phyloP scores from a whole-genome alignment of 2,888 invertebrate species.

The Agonopterix heracliana region DNA sequence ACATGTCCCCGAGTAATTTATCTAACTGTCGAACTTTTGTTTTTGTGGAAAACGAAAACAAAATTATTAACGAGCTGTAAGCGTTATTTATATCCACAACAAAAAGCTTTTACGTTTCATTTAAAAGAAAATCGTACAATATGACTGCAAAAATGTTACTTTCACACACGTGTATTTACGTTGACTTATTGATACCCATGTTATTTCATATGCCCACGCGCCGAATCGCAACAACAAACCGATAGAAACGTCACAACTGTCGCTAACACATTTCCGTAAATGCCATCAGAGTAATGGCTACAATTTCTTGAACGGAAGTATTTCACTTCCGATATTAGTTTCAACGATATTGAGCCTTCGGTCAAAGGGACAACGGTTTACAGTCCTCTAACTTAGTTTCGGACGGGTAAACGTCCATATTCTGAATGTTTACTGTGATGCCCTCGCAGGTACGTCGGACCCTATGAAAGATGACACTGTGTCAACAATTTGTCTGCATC shows the following conservation, averaged over 20 bases:
- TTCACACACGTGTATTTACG: too few relatives aligned
- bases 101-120: not conserved
- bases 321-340: constrained; percentile 14
- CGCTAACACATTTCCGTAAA: constrained; percentile 56
- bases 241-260: constrained; percentile 50
- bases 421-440: constrained; percentile 28
- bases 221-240: constrained; percentile 48
- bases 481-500: constrained; percentile 72
- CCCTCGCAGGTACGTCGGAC: constrained; percentile 56
- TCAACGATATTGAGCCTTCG: constrained; percentile 13
- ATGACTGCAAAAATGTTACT: not conserved
- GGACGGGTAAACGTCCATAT: constrained; percentile 1
- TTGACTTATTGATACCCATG: constrained; percentile 17
- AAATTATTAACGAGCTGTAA: not conserved
- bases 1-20: constrained; percentile 5
- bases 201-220: constrained; percentile 67
- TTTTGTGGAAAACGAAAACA: not conserved
- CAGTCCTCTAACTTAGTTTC: constrained; percentile 13
- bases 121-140: not conserved
- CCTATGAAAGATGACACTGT: constrained; percentile 69
- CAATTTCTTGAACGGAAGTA: constrained; percentile 29
- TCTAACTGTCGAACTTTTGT: not conserved
- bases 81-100: not conserved
- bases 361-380: constrained; percentile 22
- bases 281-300: constrained; percentile 39